Conservation (phyloP, 2,797 vertebrate genomes). For the Pseudomugil gertrudae region DNA sequence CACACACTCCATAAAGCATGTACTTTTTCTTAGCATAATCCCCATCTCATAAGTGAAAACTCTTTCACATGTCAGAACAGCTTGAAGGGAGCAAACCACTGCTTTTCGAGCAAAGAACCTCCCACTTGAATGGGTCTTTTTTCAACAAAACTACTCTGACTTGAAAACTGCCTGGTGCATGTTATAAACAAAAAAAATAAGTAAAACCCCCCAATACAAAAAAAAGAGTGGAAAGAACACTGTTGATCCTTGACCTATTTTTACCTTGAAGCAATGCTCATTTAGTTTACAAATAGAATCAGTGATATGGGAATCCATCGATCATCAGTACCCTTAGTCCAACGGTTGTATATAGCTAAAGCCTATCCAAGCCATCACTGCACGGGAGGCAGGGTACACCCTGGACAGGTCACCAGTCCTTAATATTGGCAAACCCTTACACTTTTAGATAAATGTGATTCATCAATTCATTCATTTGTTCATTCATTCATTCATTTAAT, state of each 20-base stretch:
- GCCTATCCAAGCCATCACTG: too few species aligned
- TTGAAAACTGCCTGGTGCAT: neutral
- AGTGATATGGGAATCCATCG: neutral
- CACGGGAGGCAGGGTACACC: too few species aligned
- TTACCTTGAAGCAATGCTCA: neutral
- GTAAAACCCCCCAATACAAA: neutral
- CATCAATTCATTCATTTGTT: too few species aligned
- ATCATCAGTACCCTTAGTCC: too few species aligned
- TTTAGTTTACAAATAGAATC: neutral
- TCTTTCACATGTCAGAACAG: neutral
- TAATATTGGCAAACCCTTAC: neutral
- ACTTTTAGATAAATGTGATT: neutral
- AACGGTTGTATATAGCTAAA: too few species aligned
- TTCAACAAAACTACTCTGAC: constrained; percentile 3
- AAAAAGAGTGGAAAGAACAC: neutral
- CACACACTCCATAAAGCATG: neutral
- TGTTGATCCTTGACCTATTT: neutral
- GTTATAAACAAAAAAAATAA: too few species aligned
- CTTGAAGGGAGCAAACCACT: neutral
- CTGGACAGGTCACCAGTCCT: too few species aligned
- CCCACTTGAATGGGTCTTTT: neutral
- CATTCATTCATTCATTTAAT: neutral
- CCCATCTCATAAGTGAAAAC: neutral
- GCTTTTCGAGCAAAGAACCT: neutral
- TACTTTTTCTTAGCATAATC: neutral